Base-by-base conservation (phyloP, 2,797 vertebrate genomes). In the Taenioides sp. region DNA sequence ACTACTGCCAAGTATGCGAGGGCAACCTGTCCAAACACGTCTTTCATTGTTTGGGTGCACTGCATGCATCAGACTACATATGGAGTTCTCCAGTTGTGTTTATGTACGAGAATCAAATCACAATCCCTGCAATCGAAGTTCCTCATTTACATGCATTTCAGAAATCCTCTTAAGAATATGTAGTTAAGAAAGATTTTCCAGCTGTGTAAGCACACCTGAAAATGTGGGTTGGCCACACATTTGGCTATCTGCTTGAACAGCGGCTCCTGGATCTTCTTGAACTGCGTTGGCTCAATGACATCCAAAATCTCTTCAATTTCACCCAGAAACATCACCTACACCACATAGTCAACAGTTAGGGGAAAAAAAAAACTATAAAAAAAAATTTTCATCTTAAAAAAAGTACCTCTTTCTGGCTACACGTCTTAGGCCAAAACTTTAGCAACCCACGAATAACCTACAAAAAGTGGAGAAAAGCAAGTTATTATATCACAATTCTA, bases 391-490 rank as follows among this genome's bases (percentile, higher is more conserved):
- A 23, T 22, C n/a, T 23, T 59, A 7, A 12, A 22, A 5, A 49
- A 0, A 4, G 6, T 88, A 98, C 98, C 96, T 99, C 98, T 92
- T 99, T 99, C 90, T 99, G 98, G 90, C 98, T 99, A 89, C 96
- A 99, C 1, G 97, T 99, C 94, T 97, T 99, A 55, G 98, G 98
- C 98, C 98, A 99, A 84, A 98, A 98, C 92, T 99, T 99, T 72
- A 99, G 93, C 86, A 99, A 91, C 78, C 97, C 98, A 78, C 96
- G 95, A 83, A 98, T 97, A 62, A 99, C 97, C 98, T 99, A 72
- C n/a, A 85, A 61, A 74, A 34, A 90, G 2, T 75, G 70, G 14
- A 79, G 49, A 81, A 10, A 40, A 37, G 18, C 18, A 74, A 47
- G 80, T 68, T 0, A 49, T 67, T 34, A 79, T 60, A 76, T 37